phyloP scores from a whole-genome alignment of 2,113 vertebrate genomes.

The human region DNA sequence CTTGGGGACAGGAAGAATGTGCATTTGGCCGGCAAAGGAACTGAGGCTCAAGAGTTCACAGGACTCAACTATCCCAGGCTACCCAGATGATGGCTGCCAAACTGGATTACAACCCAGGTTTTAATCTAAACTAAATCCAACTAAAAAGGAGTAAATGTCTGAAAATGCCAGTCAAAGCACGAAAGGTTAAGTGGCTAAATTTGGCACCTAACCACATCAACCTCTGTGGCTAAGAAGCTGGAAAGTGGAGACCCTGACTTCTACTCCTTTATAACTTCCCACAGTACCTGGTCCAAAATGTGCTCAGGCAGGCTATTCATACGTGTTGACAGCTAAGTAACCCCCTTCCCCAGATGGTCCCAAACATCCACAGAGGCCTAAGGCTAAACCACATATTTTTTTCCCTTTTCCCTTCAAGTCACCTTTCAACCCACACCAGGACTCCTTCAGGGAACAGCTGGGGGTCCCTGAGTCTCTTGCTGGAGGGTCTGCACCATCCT shows the following conservation, averaged over 20 bases:
- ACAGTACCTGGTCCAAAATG: not conserved
- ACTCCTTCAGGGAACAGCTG: not conserved
- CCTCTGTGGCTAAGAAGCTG: slow-evolving; percentile 20
- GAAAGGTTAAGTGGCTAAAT: not conserved
- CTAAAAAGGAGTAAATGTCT: not conserved
- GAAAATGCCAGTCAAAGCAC: not conserved
- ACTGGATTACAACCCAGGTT: not conserved
- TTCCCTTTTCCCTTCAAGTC: not conserved
- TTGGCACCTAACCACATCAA: not conserved
- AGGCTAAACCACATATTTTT: not conserved
- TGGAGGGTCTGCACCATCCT: too few species aligned
- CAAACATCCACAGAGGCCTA: too few species aligned
- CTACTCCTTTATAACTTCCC: not conserved
- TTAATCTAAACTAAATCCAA: not conserved
- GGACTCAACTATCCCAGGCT: not conserved
- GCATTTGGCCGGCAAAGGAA: not conserved
- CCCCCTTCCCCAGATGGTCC: not conserved
- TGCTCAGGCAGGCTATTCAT: accelerated
- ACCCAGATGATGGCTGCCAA: accelerated
- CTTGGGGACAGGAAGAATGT: not conserved
- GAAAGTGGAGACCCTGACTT: not conserved
- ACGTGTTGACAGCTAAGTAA: accelerated
- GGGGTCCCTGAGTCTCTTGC: not conserved
- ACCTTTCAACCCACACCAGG: not conserved
- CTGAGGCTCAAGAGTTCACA: not conserved